Base-by-base conservation (phyloP, 1,140 invertebrate species). In the Drosophila kohkoa region DNA sequence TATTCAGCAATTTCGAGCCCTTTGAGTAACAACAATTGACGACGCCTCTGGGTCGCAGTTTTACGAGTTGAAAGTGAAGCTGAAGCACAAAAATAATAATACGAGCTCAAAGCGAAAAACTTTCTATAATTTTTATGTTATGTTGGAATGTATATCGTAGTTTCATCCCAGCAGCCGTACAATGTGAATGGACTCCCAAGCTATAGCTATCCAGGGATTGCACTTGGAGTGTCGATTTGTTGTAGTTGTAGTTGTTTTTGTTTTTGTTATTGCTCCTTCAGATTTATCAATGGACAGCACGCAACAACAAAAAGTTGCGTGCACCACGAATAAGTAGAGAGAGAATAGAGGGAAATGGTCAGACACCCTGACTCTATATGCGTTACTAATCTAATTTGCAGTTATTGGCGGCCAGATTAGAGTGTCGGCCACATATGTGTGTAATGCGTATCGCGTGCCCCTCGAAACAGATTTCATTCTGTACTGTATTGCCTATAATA, bases 341-440 rank as follows among this genome's bases (percentile, higher is more conserved):
- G n/a, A 43, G 3, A n/a, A 43, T 43, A 25, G 20, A 25, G 32
- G n/a, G 41, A n/a, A 13, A 25, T 35, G 35, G 38, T 59, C 30
- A 57, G 52, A 48, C 63, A 38, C 66, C 62, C 66, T 20, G 46
- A 25, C 20, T 25, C 58, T 15, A 46, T 52, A 73, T 70, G 75
- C 82, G 80, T 88, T 69, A 54, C 83, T 88, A 88, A 88, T 88
- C 80, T 88, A 89, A 88, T 88, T 88, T 88, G 83, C 83, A 80
- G 85, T 88, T 88, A 89, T 88, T 89, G 83, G 83, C 55, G 67
- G 48, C 74, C 57, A 88, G 83, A 88, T 88, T 83, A 89, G 80
- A 69, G 72, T 70, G 58, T 3, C 7, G 35, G 35, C 77, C 71
- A 87, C 83, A 88, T 59, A 72, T 87, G 83, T 83, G 83, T 57